A percentile compares a stretch with the other conserved stretches of the same genome.
phyloP scores from a whole-genome alignment of 1,140 invertebrate species.

The Cephus cinctus region DNA sequence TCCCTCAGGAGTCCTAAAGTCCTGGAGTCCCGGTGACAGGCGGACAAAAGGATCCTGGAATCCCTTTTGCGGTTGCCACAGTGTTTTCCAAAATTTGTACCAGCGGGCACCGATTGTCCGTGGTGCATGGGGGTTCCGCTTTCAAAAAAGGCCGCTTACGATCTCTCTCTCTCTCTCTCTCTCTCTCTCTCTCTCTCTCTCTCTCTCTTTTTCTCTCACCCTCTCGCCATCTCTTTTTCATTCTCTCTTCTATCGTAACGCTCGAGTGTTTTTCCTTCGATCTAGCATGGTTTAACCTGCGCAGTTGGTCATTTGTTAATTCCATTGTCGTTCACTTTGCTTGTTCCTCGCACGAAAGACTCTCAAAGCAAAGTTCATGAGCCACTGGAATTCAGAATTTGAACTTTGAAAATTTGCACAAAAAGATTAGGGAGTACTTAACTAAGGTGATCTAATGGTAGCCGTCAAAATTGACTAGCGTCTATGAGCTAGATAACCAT shows the following conservation, averaged over 20 bases:
- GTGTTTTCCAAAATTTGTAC: slow-evolving; percentile 40
- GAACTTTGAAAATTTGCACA: no score
- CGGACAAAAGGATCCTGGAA: slow-evolving; percentile 29
- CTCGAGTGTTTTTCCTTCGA: no score
- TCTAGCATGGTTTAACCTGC: no score
- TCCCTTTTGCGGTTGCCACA: slow-evolving; percentile 24
- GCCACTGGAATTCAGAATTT: no score
- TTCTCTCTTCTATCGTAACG: slow-evolving; percentile 12
- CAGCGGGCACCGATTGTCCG: slow-evolving; percentile 30
- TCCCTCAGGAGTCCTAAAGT: slow-evolving; percentile 11
- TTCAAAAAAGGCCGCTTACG: slow-evolving; percentile 14
- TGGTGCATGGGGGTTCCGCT: slow-evolving; percentile 12
- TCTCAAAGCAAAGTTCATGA: slow-evolving; percentile 11
- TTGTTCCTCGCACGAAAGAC: slow-evolving; percentile 20
- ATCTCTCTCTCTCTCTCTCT: not conserved
- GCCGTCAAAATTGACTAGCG: no score
- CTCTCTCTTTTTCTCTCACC: slow-evolving; percentile 3
- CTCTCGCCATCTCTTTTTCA: not conserved
- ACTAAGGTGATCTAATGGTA: no score
- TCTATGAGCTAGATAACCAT: no score
- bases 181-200: not conserved
- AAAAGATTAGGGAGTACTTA: no score
- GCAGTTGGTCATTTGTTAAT: slow-evolving; percentile 25
- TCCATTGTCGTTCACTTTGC: slow-evolving; percentile 24
- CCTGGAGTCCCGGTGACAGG: slow-evolving; percentile 33